Evolutionary conservation across 2,113 vertebrate species (phyloP), one percentile per base, ranked within the genome.

Genomic region (Xiphophorus maculatus): DNA sequence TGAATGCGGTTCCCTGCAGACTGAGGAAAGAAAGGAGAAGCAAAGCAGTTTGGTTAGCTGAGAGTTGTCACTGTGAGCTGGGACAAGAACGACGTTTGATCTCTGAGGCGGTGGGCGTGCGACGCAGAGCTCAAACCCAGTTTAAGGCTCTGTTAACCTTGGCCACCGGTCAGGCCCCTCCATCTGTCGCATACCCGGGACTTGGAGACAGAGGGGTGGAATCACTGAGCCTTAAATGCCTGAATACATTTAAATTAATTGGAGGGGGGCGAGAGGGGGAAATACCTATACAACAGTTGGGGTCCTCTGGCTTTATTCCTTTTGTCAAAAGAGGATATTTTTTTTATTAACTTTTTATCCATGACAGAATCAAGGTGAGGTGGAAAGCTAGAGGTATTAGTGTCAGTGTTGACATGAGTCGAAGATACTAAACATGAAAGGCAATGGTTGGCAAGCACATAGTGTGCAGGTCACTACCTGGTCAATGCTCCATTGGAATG

Each of bases 121-220:
- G 83, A 81, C 79, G 82, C 84, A 17, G 79, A 90, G 88, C 88
- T 92, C 87, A 93, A 90, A 90, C 90, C 86, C 89, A 86, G 85
- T 91, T 88, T 90, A 89, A 83, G 91, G 82, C 82, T 90, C 82
- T 73, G 75, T 88, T 91, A 89, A 93, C 91, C 92, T 93, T 92
- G 92, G 81, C 83, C 87, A 86, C 82, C 74, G 80, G 90, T 90
- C 89, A 88, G 84, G 77, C 69, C 84, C 76, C 78, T 86, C 82
- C 17, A 75, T 86, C 87, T 83, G 78, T 83, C 84, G 81, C 80
- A 82, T 71, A 87, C 89, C 84, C 86, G 80, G 88, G 87, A 71
- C 78, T 68, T 61, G 62, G 66, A 28, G 58, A 67, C 61, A 70
- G 72, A 88, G 71, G 76, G 78, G 67, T 71, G 69, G 82, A 88